Conservation (phyloP, 2,888 invertebrate genomes). For the Clusia tigrina region DNA sequence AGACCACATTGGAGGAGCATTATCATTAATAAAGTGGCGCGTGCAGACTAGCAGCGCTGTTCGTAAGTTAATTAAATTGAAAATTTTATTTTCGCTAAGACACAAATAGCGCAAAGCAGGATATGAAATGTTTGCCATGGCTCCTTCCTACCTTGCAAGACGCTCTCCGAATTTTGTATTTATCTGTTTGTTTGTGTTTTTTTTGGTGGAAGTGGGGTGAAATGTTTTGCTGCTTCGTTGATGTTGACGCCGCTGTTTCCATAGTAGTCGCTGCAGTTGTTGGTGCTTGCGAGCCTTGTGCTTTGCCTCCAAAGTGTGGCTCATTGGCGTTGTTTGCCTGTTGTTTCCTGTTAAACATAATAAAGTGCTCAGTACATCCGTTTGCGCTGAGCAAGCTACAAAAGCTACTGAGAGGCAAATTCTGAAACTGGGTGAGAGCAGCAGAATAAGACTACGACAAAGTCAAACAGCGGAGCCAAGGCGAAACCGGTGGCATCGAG, state of each 20-base stretch:
- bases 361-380: constrained; percentile 3
- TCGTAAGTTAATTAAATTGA: constrained; percentile 2
- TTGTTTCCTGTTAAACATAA: constrained; percentile 1
- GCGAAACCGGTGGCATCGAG: background rate
- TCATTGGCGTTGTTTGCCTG: background rate
- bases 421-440: background rate
- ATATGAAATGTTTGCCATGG: background rate
- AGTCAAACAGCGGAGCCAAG: background rate
- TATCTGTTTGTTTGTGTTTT: background rate
- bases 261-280: background rate
- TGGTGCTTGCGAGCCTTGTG: background rate
- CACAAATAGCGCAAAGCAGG: background rate
- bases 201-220: no score
- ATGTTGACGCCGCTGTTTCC: background rate
- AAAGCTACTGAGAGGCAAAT: background rate
- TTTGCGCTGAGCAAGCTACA: background rate
- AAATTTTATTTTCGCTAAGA: constrained; percentile 8
- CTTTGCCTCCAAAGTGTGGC: background rate
- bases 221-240: background rate
- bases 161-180: background rate
- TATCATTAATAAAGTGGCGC: no score
- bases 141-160: no score
- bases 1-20: no score
- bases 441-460: background rate
- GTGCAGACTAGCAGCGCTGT: background rate